Base-by-base conservation (phyloP, 2,113 vertebrate genomes). In the Hydropotes inermis region DNA sequence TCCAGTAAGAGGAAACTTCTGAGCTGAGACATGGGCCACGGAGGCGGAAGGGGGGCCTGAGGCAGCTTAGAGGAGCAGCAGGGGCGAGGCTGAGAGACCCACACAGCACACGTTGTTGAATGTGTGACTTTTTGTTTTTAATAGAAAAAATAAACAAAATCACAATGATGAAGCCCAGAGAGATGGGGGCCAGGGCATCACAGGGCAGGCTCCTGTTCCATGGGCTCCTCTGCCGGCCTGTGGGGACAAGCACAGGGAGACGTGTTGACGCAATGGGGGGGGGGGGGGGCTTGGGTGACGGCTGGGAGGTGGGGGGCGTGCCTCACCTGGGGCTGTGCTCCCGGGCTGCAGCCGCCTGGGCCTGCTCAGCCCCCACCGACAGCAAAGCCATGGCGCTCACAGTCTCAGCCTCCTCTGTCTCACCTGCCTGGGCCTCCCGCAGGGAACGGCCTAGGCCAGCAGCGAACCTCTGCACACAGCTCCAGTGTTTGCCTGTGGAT, bases 301-400 rank as follows among this genome's bases (percentile, higher is more conserved):
- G 58, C 47, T 45, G 27, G 30, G 12, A 10, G 54, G 43, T 1
- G 2, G 79, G 3, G 4, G 4, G 60, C 15, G 4, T 1, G 1
- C 50, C 89, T 39, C 97, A 99, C 99, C 99, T 99, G 93, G 98
- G 98, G 95, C 92, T 97, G 87, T 97, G 97, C 86, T 98, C 98
- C 92, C 23, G 87, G 55, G 93, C 94, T 17, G 9, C 95, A 4
- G 91, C 98, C 55, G 95, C 98, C 93, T 98, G 98, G 67, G 93
- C 98, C 91, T 99, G 99, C 98, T 99, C 99, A 1, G 99, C 97
- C 27, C 99, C 99, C 97, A 99, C 99, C 0, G 99, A 99, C 78
- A 99, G 98, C 88, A 99, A 99, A 17, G 99, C 99, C 99, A 99
- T 99, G 93, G 99, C 99, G 1, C 98, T 99, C 98, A 99, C 99